Percentiles rank a stretch among this genome's conserved stretches.
Evolutionary conservation across 2,888 invertebrate species (phyloP).

Genomic region (Trissolcus brochymenae): DNA sequence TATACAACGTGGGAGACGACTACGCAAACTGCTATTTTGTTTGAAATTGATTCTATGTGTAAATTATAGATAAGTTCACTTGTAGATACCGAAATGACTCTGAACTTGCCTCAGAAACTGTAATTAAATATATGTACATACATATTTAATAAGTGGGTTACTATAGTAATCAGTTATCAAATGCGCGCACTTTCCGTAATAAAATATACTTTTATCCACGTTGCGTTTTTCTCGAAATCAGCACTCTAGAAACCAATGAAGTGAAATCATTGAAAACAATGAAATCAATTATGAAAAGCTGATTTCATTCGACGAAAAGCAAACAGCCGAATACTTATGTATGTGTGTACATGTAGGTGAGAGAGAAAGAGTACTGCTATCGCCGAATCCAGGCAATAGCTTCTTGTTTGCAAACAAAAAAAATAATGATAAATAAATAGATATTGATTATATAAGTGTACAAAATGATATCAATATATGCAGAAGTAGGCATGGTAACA

Average conservation of each 20-base stretch:
- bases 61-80: slow-evolving; percentile 66
- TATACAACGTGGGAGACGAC: slow-evolving; percentile 42
- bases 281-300: no score
- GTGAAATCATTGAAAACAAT: no score
- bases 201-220: not conserved
- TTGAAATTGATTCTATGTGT: slow-evolving; percentile 68
- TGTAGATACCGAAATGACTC: slow-evolving; percentile 58
- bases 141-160: slow-evolving; percentile 10
- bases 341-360: slow-evolving; percentile 45
- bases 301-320: no score
- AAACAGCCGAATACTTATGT: not conserved
- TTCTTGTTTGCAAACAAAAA: slow-evolving; percentile 52
- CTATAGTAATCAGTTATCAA: slow-evolving; percentile 1
- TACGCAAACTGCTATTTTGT: slow-evolving; percentile 62
- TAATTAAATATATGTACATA: slow-evolving; percentile 55
- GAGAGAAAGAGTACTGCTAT: slow-evolving; percentile 50
- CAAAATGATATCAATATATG: slow-evolving; percentile 50
- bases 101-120: slow-evolving; percentile 57
- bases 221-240: no score
- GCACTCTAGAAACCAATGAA: no score
- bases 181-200: not conserved
- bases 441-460: slow-evolving; percentile 53
- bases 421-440: slow-evolving; percentile 58
- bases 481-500: slow-evolving; percentile 26
- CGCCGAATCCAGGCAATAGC: slow-evolving; percentile 41